Evolutionary conservation across 2,888 invertebrate species (phyloP), one percentile per base, ranked within the genome.

Genomic region (Alitta virens): DNA sequence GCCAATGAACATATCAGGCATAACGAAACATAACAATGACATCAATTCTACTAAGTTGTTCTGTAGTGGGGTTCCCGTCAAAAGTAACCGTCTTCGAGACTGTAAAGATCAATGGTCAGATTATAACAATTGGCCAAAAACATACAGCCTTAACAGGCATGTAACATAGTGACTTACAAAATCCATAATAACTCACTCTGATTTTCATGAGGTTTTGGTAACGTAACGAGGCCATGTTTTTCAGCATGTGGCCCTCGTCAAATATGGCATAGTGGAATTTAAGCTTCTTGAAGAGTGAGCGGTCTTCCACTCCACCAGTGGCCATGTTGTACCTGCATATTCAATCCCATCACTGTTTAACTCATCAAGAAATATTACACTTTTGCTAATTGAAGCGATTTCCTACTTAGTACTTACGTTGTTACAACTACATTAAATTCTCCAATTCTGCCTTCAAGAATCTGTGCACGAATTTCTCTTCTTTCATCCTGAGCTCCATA

Each of bases 191-290:
- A 68, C 74, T 71, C 71, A 90, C 90, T 81, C 89, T 91, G 59
- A 96, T 91, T 74, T 90, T 88, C 75, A 94, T 90, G 60, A 97
- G 85, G 80, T 92, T 90, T 73, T 92, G 89, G 76, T 93, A 97
- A 72, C 97, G 86, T 74, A 90, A 89, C 0, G 96, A 94, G 60
- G 91, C 88, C 94, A 97, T 97, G 78, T 97, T 98, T 82, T 98
- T 98, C 40, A 98, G 84, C 94, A 97, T 95, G 79, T 98, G 97
- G 0, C 95, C 96, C 78, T 98, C 98, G 80, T 98, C 98, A 78
- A 96, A 96, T 24, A 98, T 86, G 0, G 95, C 93, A 78, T 96
- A 97, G 78, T 94, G 90, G 81, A 96, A 88, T 52, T 88, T 87
- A 60, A 84, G 72, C 64, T 91, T 90, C 42, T 94, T 91, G 63